phyloP scores from a whole-genome alignment of 1,140 invertebrate genomes.

The Phortica variegata region DNA sequence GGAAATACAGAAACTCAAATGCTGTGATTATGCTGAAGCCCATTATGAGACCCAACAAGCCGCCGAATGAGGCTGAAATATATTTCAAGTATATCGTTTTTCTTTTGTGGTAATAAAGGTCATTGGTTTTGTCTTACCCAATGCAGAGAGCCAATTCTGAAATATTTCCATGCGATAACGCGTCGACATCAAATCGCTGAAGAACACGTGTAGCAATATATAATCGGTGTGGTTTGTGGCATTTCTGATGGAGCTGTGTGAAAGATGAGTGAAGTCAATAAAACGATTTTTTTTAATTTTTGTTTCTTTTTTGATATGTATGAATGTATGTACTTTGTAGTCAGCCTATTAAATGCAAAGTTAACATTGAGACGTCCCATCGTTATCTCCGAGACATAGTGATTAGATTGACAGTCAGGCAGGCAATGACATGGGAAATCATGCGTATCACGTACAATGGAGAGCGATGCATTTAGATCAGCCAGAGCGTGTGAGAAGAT shows the following conservation, averaged over 20 bases:
- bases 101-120: no score
- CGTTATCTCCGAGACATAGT: conserved; percentile 62
- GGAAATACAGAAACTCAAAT: conserved; percentile 68
- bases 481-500: conserved; percentile 39
- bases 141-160: conserved; percentile 60
- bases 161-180: conserved; percentile 63
- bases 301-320: neutral
- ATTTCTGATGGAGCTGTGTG: conserved; percentile 58
- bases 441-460: conserved; percentile 28
- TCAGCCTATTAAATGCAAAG: conserved; percentile 28
- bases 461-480: conserved; percentile 31
- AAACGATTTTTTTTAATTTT: neutral
- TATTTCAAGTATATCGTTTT: conserved; percentile 13
- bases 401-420: conserved; percentile 62
- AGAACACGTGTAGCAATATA: conserved; percentile 65
- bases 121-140: conserved; percentile 33
- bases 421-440: conserved; percentile 58
- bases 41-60: conserved; percentile 65
- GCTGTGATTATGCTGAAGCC: conserved; percentile 70
- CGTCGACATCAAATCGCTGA: conserved; percentile 63
- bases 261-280: neutral
- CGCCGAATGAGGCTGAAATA: conserved; percentile 68
- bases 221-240: conserved; percentile 57
- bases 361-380: conserved; percentile 58
- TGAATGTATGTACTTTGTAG: conserved; percentile 14